Evolutionary conservation across 2,888 invertebrate species (phyloP).

Genomic region (Leistus spinibarbis): DNA sequence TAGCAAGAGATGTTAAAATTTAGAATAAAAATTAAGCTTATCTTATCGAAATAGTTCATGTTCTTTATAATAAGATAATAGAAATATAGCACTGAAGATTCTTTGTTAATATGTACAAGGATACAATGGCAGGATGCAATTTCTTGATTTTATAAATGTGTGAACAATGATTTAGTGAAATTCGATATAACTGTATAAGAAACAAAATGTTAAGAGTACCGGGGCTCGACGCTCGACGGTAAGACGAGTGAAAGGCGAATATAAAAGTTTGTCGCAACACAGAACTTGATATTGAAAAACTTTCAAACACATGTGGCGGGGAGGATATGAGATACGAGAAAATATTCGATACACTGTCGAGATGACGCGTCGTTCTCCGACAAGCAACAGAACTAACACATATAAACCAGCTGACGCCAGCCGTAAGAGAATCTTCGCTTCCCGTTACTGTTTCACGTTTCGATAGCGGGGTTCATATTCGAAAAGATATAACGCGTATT

Average conservation of each 20-base stretch:
- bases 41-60: too few species aligned
- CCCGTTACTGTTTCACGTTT: conserved; percentile 6
- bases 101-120: too few species aligned
- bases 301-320: conserved; percentile 8
- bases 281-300: conserved; percentile 10
- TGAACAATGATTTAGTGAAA: conserved; percentile 3
- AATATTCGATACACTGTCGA: conserved; percentile 6
- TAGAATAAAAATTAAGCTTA: too few species aligned
- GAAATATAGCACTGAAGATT: too few species aligned
- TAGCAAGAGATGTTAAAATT: too few species aligned
- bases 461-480: background rate
- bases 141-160: too few species aligned
- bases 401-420: background rate
- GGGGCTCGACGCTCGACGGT: background rate
- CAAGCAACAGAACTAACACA: background rate
- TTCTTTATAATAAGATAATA: too few species aligned
- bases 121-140: too few species aligned
- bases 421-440: background rate
- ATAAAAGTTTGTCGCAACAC: background rate
- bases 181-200: background rate
- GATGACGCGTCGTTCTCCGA: background rate
- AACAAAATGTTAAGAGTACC: background rate
- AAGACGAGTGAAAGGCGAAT: background rate
- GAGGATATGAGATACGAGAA: conserved; percentile 8
- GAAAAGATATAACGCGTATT: background rate